Evolutionary conservation across 2,113 vertebrate genomes (phyloP).

Genomic region (Poeciliopsis prolifica): DNA sequence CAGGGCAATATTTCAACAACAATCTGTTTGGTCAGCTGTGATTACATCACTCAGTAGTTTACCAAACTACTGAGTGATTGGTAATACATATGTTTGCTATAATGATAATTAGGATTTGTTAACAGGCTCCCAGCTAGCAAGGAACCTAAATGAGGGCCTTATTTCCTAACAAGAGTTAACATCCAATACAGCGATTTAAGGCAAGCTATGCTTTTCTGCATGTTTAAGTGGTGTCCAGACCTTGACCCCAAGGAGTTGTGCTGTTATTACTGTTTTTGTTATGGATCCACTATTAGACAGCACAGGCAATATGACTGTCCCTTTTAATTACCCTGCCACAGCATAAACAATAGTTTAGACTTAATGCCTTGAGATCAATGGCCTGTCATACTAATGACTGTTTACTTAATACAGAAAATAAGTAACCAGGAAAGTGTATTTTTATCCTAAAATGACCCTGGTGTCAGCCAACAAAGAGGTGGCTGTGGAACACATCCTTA

Average conservation of each 20-base stretch:
- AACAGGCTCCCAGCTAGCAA: constrained; percentile 29
- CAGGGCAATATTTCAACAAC: constrained; percentile 70
- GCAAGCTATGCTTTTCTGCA: constrained; percentile 55
- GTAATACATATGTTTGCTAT: constrained; percentile 56
- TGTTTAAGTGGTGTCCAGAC: constrained; percentile 53
- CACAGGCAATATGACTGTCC: constrained; percentile 31
- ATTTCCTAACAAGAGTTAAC: constrained; percentile 44
- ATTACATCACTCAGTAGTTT: constrained; percentile 73
- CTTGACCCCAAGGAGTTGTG: constrained; percentile 51
- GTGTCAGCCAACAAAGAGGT: constrained; percentile 52
- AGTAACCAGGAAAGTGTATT: constrained; percentile 68
- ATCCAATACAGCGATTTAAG: constrained; percentile 47
- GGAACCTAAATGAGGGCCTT: constrained; percentile 26
- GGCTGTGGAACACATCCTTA: constrained; percentile 48
- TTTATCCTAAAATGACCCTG: constrained; percentile 65
- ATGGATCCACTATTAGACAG: constrained; percentile 43
- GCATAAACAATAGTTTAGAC: constrained; percentile 60
- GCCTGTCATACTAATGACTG: constrained; percentile 67
- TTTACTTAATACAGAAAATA: constrained; percentile 69
- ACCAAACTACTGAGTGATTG: no score
- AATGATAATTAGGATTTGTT: constrained; percentile 73
- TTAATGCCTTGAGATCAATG: constrained; percentile 62
- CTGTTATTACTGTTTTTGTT: constrained; percentile 53
- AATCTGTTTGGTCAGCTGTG: constrained; percentile 77
- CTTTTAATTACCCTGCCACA: constrained; percentile 61